Conservation (phyloP, 2,797 vertebrate genomes). For the Hippoglossus hippoglossus region DNA sequence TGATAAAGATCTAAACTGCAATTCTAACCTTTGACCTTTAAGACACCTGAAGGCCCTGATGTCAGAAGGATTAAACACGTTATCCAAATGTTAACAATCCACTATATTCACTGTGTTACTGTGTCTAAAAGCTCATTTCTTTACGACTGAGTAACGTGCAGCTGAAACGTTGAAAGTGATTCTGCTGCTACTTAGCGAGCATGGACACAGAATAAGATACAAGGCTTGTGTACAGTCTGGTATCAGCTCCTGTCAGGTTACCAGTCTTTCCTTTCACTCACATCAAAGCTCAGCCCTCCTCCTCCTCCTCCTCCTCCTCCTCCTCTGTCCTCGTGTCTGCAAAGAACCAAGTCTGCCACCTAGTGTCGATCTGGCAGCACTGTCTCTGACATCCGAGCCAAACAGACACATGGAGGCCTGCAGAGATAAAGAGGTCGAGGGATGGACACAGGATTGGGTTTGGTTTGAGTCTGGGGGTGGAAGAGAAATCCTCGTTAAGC, state of each 20-base stretch:
- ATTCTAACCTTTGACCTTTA: neutral
- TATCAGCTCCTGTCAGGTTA: slow-evolving; percentile 55
- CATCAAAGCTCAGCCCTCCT: slow-evolving; percentile 26
- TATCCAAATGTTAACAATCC: too few species aligned
- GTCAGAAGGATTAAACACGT: too few species aligned
- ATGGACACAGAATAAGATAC: slow-evolving; percentile 20
- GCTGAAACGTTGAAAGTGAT: slow-evolving; percentile 10
- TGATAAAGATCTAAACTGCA: neutral
- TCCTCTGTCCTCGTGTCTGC: neutral
- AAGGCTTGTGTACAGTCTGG: slow-evolving; percentile 11
- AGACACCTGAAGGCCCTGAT: neutral
- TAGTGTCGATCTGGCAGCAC: slow-evolving; percentile 34
- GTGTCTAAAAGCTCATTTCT: too few species aligned
- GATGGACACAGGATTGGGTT: neutral
- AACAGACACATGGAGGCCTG: neutral
- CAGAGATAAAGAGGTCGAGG: neutral
- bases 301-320: too few species aligned
- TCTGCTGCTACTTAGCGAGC: slow-evolving; percentile 18
- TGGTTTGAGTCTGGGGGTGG: neutral
- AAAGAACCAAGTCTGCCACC: slow-evolving; percentile 59
- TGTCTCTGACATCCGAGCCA: neutral
- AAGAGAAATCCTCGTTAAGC: neutral
- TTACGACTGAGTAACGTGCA: neutral
- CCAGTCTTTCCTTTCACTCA: slow-evolving; percentile 45
- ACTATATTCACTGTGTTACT: too few species aligned